Conservation (phyloP, 2,113 vertebrate species). For the Sorex araneus region DNA sequence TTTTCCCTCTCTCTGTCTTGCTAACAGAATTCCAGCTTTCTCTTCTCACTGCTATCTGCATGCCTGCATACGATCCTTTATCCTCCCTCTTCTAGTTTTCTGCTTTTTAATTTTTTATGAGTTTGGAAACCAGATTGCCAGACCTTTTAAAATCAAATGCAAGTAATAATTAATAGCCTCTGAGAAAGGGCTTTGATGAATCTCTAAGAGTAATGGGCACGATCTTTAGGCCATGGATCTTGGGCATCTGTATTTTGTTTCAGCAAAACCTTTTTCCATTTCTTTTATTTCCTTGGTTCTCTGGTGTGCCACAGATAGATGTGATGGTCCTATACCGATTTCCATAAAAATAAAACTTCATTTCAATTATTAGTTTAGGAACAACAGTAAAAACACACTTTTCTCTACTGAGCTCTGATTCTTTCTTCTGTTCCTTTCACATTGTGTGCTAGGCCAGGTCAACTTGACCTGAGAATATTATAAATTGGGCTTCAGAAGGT, state of each 20-base stretch:
- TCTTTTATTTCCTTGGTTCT: slow-evolving; percentile 49
- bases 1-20: neutral
- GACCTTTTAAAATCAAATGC: slow-evolving; percentile 49
- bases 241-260: slow-evolving; percentile 38
- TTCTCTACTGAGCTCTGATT: slow-evolving; percentile 1
- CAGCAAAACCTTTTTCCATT: neutral
- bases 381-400: neutral
- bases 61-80: neutral
- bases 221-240: slow-evolving; percentile 1
- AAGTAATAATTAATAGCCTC: slow-evolving; percentile 71
- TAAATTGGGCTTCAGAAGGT: slow-evolving; percentile 12
- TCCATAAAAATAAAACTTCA: slow-evolving; percentile 32
- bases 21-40: slow-evolving; percentile 3
- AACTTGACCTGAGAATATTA: slow-evolving; percentile 37
- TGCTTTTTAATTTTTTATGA: slow-evolving; percentile 70
- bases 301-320: slow-evolving; percentile 36
- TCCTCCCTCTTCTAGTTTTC: slow-evolving; percentile 48
- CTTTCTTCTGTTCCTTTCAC: slow-evolving; percentile 56
- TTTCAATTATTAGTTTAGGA: slow-evolving; percentile 46
- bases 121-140: slow-evolving; percentile 64
- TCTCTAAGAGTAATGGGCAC: slow-evolving; percentile 34
- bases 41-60: slow-evolving; percentile 17
- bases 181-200: slow-evolving; percentile 43
- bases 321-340: neutral
- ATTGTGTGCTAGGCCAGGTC: neutral